A percentile compares a stretch with the other conserved stretches of the same genome.
Evolutionary conservation across 2,113 vertebrate genomes (phyloP).

Genomic region (Coptodon bakossiorum): DNA sequence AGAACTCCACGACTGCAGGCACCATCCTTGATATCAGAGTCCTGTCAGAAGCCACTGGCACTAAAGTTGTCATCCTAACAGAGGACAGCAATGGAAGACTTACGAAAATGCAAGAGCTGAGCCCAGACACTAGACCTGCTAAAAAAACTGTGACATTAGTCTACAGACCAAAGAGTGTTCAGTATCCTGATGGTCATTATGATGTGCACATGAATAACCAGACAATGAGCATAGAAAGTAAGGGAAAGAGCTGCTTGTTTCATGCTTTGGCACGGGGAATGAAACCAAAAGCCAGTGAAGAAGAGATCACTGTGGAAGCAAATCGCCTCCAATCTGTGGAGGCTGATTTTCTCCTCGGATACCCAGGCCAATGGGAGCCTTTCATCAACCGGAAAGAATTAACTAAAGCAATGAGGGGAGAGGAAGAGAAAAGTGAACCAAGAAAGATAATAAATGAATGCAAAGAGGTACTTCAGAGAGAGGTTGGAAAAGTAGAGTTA

Average conservation of each 20-base stretch:
- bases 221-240: background rate
- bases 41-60: background rate
- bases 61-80: background rate
- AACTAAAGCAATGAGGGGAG: background rate
- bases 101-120: background rate
- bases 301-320: background rate
- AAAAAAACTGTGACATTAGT: background rate
- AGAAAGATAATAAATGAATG: background rate
- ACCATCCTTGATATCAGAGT: constrained; percentile 11
- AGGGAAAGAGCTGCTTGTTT: background rate
- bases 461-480: background rate
- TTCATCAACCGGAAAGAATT: background rate
- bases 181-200: constrained; percentile 5
- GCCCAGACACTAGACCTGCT: background rate
- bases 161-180: constrained; percentile 6
- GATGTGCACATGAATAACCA: background rate
- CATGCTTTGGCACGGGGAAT: background rate
- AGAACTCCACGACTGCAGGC: background rate
- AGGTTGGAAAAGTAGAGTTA: background rate
- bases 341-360: background rate
- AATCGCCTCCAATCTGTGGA: background rate
- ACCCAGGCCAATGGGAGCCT: too few species aligned
- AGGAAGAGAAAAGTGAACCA: background rate
- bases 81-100: background rate
- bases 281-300: background rate